phyloP scores from a whole-genome alignment of 2,888 invertebrate genomes.

The Amphipyra berbera region DNA sequence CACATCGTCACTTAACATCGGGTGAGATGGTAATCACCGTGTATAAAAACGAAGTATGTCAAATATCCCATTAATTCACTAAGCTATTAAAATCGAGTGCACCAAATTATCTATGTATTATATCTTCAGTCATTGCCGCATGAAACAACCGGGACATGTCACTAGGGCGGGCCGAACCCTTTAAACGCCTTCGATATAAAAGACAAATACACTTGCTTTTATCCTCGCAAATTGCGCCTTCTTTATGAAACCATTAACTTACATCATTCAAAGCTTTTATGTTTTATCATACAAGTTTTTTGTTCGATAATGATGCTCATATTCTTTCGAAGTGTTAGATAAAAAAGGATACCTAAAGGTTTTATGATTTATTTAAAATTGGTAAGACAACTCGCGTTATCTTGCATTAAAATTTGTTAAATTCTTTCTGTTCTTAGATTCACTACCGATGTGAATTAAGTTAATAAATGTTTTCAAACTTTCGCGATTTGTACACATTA shows the following conservation, averaged over 20 bases:
- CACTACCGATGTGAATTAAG: too few species aligned
- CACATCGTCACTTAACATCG: too few species aligned
- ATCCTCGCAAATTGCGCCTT: slow-evolving; percentile 68
- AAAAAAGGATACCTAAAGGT: slow-evolving; percentile 28
- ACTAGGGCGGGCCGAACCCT: slow-evolving; percentile 19
- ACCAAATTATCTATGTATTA: slow-evolving; percentile 7
- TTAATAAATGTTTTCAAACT: too few species aligned
- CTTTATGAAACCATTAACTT: slow-evolving; percentile 69
- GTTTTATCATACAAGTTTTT: slow-evolving; percentile 55
- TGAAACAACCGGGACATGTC: slow-evolving; percentile 26
- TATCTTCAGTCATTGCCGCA: slow-evolving; percentile 13
- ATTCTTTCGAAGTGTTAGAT: slow-evolving; percentile 45
- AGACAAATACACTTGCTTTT: slow-evolving; percentile 69
- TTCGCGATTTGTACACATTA: too few species aligned
- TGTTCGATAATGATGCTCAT: slow-evolving; percentile 46
- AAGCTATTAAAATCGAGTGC: slow-evolving; percentile 4
- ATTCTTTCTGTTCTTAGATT: background rate
- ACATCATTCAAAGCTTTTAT: slow-evolving; percentile 72
- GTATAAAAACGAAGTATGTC: too few species aligned
- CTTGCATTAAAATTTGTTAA: background rate
- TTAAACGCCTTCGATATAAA: slow-evolving; percentile 43
- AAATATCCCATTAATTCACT: background rate
- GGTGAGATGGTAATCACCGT: too few species aligned
- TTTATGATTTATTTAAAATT: slow-evolving; percentile 37
- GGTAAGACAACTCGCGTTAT: slow-evolving; percentile 5